Evolutionary conservation across 2,113 vertebrate genomes (phyloP), one percentile per base, ranked within the genome.

Genomic region (Pyrgilauda ruficollis): DNA sequence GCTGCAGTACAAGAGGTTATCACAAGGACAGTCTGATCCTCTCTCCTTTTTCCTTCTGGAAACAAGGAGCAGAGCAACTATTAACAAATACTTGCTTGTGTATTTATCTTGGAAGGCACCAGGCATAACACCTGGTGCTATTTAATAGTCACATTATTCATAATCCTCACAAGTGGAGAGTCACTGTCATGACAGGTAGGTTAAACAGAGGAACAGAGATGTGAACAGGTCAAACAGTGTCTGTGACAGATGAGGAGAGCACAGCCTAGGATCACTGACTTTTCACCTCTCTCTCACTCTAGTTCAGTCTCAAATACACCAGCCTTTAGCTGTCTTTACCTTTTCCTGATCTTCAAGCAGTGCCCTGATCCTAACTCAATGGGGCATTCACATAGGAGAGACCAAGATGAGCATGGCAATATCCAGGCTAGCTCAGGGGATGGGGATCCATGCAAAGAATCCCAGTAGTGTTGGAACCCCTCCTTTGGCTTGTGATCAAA

Each of bases 101-200:
- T 43, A 22, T 89, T 89, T 93, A 43, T 53, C 63, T 92, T 77
- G 92, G 56, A 91, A 93, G 66, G 70, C 68, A 88, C 30, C 35
- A 39, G 52, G 56, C 22, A 2, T 43, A 76, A 84, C 33, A 74
- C 39, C 26, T 27, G 28, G 67, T 43, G 31, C 73, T 64, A 18
- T 21, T 21, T 35, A 70, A 94, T 19, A 61, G 37, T 67, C 43
- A 72, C 44, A 15, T 75, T 64, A 77, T 75, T 84, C 67, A 58
- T 62, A 89, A 53, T 64, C 49, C 82, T 59, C 52, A 47, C 76
- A 81, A 78, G 28, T 12, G 0, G 55, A 84, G 53, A 46, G 21
- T 44, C 61, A 52, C 49, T 35, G 39, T 43, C 64, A 17, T 17
- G 79, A 64, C 63, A 68, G 68, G 69, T 35, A 21, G 87, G 72